Evolutionary conservation across 1,140 invertebrate species (phyloP).

Genomic region (Lasioglossum baleicum): DNA sequence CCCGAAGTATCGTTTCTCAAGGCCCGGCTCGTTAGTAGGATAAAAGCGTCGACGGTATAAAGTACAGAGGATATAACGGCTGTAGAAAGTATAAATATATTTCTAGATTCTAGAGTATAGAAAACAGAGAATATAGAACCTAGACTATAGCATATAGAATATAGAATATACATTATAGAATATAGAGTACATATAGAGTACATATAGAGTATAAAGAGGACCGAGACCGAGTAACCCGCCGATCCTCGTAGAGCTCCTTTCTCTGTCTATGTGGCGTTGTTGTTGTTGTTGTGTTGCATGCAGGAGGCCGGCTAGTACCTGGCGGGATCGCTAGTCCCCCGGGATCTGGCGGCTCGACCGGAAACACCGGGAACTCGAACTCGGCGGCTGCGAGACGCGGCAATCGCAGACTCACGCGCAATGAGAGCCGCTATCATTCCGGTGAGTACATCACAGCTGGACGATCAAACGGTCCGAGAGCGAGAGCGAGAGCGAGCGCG

Average conservation of each 20-base stretch:
- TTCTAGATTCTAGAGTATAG: too few relatives aligned
- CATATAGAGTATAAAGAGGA: background rate
- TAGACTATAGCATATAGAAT: too few relatives aligned
- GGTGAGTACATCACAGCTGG: conserved; percentile 83
- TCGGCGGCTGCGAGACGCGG: conserved; percentile 85
- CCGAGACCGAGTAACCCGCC: background rate
- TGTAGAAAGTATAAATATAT: too few relatives aligned
- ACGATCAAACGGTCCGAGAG: conserved; percentile 5
- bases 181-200: too few relatives aligned
- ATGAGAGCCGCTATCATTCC: conserved; percentile 97
- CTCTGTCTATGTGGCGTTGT: conserved; percentile 74
- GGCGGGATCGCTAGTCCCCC: conserved; percentile 76
- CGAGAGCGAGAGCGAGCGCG: too few relatives aligned
- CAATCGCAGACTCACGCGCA: conserved; percentile 93
- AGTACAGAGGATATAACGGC: too few relatives aligned
- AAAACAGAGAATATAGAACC: too few relatives aligned
- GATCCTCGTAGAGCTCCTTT: conserved; percentile 52
- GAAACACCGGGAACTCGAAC: conserved; percentile 80
- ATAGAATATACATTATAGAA: too few relatives aligned
- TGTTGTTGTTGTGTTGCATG: conserved; percentile 79
- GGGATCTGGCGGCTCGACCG: conserved; percentile 76
- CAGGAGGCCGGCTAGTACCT: conserved; percentile 78
- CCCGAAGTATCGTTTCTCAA: background rate
- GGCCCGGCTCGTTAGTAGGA: background rate
- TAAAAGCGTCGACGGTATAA: too few relatives aligned